Conservation (phyloP, 30 jellyfish, hydroid and myxozoan genomes). For the Hydractinia symbiolongicarpus region DNA sequence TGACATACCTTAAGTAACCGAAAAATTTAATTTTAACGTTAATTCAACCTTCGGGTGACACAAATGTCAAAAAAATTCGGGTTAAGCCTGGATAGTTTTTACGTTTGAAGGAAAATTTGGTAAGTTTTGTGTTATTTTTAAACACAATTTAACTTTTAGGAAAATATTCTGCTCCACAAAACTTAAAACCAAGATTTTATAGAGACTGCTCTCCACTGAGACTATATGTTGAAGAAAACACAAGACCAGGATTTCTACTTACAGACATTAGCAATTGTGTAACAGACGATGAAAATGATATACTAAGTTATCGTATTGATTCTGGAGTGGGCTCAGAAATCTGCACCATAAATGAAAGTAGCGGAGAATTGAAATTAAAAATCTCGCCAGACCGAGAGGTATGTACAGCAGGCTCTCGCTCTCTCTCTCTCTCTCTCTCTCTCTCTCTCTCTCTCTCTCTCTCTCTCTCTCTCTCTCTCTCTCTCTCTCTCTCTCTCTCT, state of each 20-base stretch:
- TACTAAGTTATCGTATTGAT: conserved; percentile 10
- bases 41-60: too few species aligned
- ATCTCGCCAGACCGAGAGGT: conserved; percentile 32
- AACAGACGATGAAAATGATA: conserved; percentile 32
- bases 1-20: too few species aligned
- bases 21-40: too few species aligned
- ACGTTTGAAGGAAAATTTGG: too few species aligned
- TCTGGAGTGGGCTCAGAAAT: conserved; percentile 4
- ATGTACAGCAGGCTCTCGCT: background rate
- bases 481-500: background rate
- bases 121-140: too few species aligned
- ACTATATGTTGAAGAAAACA: conserved; percentile 10
- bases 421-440: background rate
- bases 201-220: conserved; percentile 11
- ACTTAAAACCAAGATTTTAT: conserved; percentile 19
- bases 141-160: too few species aligned
- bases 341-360: conserved; percentile 12
- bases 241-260: background rate
- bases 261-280: conserved; percentile 19
- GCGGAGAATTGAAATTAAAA: conserved; percentile 26
- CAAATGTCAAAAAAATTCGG: too few species aligned
- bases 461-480: background rate
- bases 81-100: too few species aligned
- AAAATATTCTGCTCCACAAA: background rate
- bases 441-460: background rate